phyloP scores from a whole-genome alignment of 2,888 invertebrate species.

The Abrostola tripartita region DNA sequence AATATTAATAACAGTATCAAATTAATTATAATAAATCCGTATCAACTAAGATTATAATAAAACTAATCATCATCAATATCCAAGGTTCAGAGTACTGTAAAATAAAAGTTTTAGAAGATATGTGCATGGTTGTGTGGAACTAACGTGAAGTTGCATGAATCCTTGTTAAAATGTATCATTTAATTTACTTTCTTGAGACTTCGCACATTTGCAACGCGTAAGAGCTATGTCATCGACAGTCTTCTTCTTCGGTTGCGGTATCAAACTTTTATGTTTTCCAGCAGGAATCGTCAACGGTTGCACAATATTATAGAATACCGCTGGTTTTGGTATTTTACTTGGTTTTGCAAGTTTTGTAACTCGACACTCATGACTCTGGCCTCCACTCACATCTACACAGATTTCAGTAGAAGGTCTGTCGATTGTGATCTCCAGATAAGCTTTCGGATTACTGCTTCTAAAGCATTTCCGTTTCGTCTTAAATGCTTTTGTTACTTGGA shows the following conservation, averaged over 20 bases:
- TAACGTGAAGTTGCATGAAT: too few species aligned
- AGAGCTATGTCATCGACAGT: conserved; percentile 61
- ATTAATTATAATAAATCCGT: conserved; percentile 44
- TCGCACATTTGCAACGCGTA: not conserved
- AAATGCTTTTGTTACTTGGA: conserved; percentile 23
- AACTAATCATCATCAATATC: conserved; percentile 42
- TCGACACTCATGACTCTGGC: not conserved
- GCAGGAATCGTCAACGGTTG: not conserved
- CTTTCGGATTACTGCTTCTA: conserved; percentile 38
- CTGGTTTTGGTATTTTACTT: conserved; percentile 48
- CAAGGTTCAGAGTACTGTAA: too few species aligned
- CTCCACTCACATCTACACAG: conserved; percentile 29
- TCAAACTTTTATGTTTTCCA: conserved; percentile 49
- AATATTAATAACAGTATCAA: conserved; percentile 59
- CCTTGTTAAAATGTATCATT: conserved; percentile 39
- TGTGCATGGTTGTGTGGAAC: too few species aligned
- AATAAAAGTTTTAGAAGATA: too few species aligned
- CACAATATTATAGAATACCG: conserved; percentile 14
- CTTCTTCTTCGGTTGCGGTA: conserved; percentile 60
- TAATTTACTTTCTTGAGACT: conserved; percentile 15
- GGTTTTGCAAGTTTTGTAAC: conserved; percentile 9
- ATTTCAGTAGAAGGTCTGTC: conserved; percentile 63
- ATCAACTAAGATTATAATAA: conserved; percentile 60
- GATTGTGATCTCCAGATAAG: conserved; percentile 65
- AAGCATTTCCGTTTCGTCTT: conserved; percentile 12